phyloP scores from a whole-genome alignment of 2,797 vertebrate species.

The Aldrovandia affinis region DNA sequence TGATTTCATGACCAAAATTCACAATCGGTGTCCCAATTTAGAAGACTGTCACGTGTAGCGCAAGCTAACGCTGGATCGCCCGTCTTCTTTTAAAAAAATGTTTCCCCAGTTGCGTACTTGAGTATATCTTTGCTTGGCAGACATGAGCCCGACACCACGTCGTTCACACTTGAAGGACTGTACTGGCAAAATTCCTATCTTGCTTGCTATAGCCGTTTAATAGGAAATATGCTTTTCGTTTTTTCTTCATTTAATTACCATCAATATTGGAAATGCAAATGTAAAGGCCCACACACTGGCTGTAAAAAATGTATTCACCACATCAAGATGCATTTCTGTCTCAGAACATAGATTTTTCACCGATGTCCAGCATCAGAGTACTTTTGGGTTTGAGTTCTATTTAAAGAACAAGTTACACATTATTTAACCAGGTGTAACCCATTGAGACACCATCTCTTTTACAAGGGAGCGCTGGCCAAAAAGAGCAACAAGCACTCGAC shows the following conservation, averaged over 20 bases:
- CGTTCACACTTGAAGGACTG: not conserved
- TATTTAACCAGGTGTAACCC: too few relatives aligned
- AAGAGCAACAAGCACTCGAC: not conserved
- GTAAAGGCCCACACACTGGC: not conserved
- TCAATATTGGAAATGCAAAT: not conserved
- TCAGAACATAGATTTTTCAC: slow-evolving; percentile 21
- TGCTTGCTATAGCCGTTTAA: not conserved
- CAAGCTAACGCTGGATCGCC: not conserved
- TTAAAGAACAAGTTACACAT: too few relatives aligned
- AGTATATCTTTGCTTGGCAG: not conserved
- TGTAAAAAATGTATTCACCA: not conserved
- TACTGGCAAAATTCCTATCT: too few relatives aligned
- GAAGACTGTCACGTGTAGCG: not conserved
- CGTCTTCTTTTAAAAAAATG: too few relatives aligned
- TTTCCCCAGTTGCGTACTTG: not conserved
- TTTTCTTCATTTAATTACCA: not conserved
- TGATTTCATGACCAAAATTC: slow-evolving; percentile 3
- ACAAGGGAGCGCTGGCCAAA: too few relatives aligned
- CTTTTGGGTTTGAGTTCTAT: slow-evolving; percentile 8
- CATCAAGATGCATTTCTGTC: not conserved
- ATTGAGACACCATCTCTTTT: too few relatives aligned
- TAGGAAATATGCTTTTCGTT: not conserved
- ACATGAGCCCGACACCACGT: not conserved
- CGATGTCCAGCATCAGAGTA: not conserved
- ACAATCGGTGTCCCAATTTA: not conserved